Evolutionary conservation across 2,113 vertebrate species (phyloP).

Genomic region (Rissa tridactyla): DNA sequence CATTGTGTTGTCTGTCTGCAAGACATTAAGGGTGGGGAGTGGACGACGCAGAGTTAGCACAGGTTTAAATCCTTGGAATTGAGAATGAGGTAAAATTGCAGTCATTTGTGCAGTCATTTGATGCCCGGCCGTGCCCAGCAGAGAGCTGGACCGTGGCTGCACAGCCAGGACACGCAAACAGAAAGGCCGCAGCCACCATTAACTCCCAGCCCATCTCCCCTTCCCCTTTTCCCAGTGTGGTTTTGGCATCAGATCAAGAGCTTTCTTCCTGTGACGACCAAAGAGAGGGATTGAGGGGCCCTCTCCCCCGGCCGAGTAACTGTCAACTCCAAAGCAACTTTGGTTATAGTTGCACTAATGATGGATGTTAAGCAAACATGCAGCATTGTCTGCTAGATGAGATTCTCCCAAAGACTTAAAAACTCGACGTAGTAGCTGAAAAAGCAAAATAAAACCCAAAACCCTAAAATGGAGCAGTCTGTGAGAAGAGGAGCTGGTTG

Average conservation of each 20-base stretch:
- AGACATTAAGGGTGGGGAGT: background rate
- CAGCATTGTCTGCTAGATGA: background rate
- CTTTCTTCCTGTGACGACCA: background rate
- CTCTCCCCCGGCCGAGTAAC: background rate
- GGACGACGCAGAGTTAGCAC: background rate
- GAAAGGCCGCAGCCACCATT: background rate
- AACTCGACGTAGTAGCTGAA: background rate
- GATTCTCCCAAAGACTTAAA: slow-evolving; percentile 18
- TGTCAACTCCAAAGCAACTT: background rate
- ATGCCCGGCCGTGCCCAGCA: background rate
- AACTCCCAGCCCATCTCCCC: background rate
- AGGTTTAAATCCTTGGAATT: background rate
- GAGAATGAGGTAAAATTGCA: background rate
- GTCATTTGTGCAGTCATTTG: background rate
- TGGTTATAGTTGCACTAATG: background rate
- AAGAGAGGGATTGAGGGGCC: background rate
- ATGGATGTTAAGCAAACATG: background rate
- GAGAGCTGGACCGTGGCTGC: background rate
- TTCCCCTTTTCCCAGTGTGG: background rate
- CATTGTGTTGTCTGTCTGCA: background rate
- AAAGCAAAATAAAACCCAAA: background rate
- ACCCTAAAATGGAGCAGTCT: background rate
- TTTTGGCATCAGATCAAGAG: background rate
- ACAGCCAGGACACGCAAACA: background rate
- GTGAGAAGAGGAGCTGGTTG: background rate